Conservation (phyloP, 2,113 vertebrate genomes). For the Zosterops borbonicus region DNA sequence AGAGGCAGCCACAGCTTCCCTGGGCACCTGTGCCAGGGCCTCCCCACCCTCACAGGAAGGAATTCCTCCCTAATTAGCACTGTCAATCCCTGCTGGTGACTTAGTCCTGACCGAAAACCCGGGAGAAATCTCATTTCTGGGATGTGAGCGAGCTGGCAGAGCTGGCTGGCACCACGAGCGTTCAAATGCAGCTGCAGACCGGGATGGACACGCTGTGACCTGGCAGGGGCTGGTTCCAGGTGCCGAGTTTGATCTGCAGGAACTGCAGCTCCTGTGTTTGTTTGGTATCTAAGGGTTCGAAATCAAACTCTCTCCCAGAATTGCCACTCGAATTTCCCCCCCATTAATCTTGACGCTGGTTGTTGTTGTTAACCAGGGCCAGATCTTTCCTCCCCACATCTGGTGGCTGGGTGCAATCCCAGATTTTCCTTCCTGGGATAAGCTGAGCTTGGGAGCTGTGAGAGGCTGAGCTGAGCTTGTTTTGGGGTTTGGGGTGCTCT, state of each 20-base stretch:
- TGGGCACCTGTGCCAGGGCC: background rate
- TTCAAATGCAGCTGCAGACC: background rate
- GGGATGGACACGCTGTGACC: background rate
- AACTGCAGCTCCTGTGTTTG: background rate
- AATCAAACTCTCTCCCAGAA: fast-evolving
- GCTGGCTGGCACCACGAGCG: background rate
- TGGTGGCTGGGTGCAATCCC: background rate
- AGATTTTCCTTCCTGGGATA: background rate
- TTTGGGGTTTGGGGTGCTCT: background rate
- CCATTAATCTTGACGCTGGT: background rate
- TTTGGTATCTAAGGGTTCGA: background rate
- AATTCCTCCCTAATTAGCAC: background rate
- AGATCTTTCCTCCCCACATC: background rate
- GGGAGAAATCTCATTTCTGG: background rate
- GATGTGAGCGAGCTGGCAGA: background rate
- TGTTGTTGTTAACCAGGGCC: background rate
- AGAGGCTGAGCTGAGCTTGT: background rate
- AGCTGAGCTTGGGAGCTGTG: background rate
- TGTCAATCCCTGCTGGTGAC: background rate
- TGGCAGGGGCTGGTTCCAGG: background rate
- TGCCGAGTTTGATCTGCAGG: background rate
- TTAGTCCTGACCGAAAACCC: background rate
- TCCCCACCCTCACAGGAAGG: background rate
- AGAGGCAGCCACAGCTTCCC: background rate
- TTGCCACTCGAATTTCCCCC: background rate